Evolutionary conservation across 1,140 invertebrate genomes (phyloP), one percentile per base, ranked within the genome.

Genomic region (Chironomus striatipennis): DNA sequence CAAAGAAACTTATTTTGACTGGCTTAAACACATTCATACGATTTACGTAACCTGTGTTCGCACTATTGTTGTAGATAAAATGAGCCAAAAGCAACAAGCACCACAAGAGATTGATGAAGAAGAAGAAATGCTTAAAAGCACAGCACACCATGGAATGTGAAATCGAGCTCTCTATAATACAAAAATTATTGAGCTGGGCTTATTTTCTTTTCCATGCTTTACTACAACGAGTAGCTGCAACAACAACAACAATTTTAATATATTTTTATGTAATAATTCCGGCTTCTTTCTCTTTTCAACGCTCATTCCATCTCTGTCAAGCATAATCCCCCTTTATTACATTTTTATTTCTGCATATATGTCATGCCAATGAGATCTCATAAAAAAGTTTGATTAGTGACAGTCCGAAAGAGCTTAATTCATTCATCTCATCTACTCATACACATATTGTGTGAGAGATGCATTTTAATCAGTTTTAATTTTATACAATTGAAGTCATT

Each of bases 121-220:
- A 70, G 65, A 70, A 70, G 65, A 70, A 15, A 70, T 18, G 17
- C 9, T 18, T 9, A 8, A 70, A 70, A 70, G 18, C 65, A 70
- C 24, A 70, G 18, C 65, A 70, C 24, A 70, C 17, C 15, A 18
- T 70, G 65, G 65, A 70, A 70, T 70, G 65, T 70, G 65, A 70
- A 70, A 70, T 70, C 65, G 65, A 18, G 65, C 65, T 70, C 17
- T 21, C 17, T 70, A 20, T 70, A 70, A 70, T 70, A 70, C 20
- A 70, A 70, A 70, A 70, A 70, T 70, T 70, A 70, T 70, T 70
- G 65, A 70, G 65, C 65, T 57, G 65, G 65, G 65, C 65, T 70
- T 70, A 70, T 18, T 70, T 18, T 70, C 17, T 70, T 21, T 70
- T 18, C 18, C 10, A 18, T 20, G 2, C 17, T 70, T 70, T 57